A percentile compares a stretch with the other conserved stretches of the same genome.
Evolutionary conservation across 1,140 invertebrate genomes (phyloP).

Genomic region (Pectinophora gossypiella): DNA sequence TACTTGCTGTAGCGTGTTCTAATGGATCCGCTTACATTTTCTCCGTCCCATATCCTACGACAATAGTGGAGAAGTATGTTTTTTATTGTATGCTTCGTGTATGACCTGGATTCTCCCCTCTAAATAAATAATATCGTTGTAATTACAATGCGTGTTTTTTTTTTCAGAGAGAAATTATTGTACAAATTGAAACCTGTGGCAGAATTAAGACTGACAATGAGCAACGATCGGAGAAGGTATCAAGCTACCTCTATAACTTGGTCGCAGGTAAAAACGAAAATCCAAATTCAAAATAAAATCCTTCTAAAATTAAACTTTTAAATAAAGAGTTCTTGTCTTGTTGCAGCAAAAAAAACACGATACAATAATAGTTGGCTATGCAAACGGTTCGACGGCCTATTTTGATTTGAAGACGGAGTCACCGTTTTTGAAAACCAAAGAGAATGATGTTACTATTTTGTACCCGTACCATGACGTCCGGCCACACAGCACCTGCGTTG

Average conservation of each 20-base stretch:
- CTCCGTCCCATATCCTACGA: slow-evolving; percentile 75
- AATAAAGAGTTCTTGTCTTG: slow-evolving; percentile 3
- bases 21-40: slow-evolving; percentile 80
- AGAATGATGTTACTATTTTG: slow-evolving; percentile 50
- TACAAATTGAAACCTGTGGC: slow-evolving; percentile 44
- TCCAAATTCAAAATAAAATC: too few species aligned
- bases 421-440: slow-evolving; percentile 62
- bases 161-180: slow-evolving; percentile 20
- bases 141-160: too few species aligned
- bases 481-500: slow-evolving; percentile 44
- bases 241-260: slow-evolving; percentile 52
- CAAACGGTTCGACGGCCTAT: slow-evolving; percentile 78
- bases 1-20: slow-evolving; percentile 82
- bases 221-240: slow-evolving; percentile 21
- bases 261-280: slow-evolving; percentile 28
- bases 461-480: slow-evolving; percentile 54
- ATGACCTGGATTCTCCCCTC: too few species aligned
- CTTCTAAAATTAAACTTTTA: background rate
- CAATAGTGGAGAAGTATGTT: slow-evolving; percentile 30
- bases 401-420: slow-evolving; percentile 77
- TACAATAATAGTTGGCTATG: slow-evolving; percentile 79
- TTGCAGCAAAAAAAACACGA: slow-evolving; percentile 64
- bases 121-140: too few species aligned
- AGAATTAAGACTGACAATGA: slow-evolving; percentile 38
- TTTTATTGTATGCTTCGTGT: background rate